Base-by-base conservation (phyloP, 2,888 invertebrate genomes). In the Cerastoderma edule region DNA sequence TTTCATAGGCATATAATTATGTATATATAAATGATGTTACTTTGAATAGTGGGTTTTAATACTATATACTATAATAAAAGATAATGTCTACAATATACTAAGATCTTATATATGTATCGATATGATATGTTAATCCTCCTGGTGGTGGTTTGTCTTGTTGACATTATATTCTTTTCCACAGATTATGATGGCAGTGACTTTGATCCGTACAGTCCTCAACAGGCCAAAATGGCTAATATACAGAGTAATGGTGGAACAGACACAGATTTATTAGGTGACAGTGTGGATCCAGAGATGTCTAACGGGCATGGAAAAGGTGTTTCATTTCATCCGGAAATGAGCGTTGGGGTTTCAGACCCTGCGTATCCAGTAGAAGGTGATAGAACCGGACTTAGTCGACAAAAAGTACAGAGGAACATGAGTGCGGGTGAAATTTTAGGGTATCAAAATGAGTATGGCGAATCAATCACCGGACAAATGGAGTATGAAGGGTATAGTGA, bases 371-470 rank as follows among this genome's bases (percentile, higher is more conserved):
- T 60, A 66, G 57, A 68, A 32, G 27, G 16, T 33, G 46, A 48
- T 28, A 32, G 2, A 19, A 16, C 2, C 10, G 27, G 54, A 16
- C n/a, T 5, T 48, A 24, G 57, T 39, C 24, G 28, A 10, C 5
- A 32, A n/a, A 39, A 60, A 39, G 28, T 67, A 6, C 54, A 68
- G 44, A 67, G 78, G 33, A 68, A 78, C 60, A 81, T 81, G 81
- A 81, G 81, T 72, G 68, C 72, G 22, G 72, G 81, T 16, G 81
- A 81, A 65, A 72, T 81, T 50, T 46, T 81, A 19, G 81, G 81
- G 2, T 78, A 76, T 56, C 80, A 80, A 60, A 78, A 70, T 65
- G 75, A 78, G 48, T 81, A 81, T 57, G 81, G 81, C 22, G 78
- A 78, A 57, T 72, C 75, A 24, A 70, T 65, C 2, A 75, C 75